Base-by-base conservation (phyloP, 2,888 invertebrate genomes). In the Drosophila affinis region DNA sequence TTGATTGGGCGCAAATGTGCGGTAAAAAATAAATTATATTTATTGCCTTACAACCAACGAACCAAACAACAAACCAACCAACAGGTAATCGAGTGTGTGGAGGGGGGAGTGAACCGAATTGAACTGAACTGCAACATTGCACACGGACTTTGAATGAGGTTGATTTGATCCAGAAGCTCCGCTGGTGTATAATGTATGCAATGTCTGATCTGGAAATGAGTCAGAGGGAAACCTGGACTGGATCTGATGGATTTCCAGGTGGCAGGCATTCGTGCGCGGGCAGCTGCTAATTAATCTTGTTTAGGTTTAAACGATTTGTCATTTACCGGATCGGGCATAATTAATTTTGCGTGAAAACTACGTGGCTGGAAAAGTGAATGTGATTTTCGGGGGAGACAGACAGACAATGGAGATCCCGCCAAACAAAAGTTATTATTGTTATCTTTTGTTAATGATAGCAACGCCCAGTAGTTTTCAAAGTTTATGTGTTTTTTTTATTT, bases 221-320 rank as follows among this genome's bases (percentile, higher is more conserved):
- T 73, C 73, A 64, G 49, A 34, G 72, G 72, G 53, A 27, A 32
- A 59, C n/a, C 14, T n/a, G 10, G 27, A 39, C 39, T 39, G 44
- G 44, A 59, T 34, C 59, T 74, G 75, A 65, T 64, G 77, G 73
- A 72, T 73, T 55, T 51, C 67, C 74, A 65, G 82, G 67, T 76
- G 68, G 59, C 57, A 64, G 52, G 47, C 56, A 45, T 49, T 45
- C 69, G 72, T 57, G 64, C 49, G 52, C 56, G 34, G 56, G 32
- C 69, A 75, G 68, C 77, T 79, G 71, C 58, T 88, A 85, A 85
- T 85, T 88, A 86, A 88, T 85, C 85, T 88, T 88, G 79, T 72
- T 88, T 87, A 74, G 51, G 58, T 47, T 73, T 73, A 65, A 79
- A 77, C 77, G 78, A 81, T 69, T 88, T 88, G 85, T 87, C 85